phyloP scores from a whole-genome alignment of 2,888 invertebrate genomes.

The Saturnia japonica region DNA sequence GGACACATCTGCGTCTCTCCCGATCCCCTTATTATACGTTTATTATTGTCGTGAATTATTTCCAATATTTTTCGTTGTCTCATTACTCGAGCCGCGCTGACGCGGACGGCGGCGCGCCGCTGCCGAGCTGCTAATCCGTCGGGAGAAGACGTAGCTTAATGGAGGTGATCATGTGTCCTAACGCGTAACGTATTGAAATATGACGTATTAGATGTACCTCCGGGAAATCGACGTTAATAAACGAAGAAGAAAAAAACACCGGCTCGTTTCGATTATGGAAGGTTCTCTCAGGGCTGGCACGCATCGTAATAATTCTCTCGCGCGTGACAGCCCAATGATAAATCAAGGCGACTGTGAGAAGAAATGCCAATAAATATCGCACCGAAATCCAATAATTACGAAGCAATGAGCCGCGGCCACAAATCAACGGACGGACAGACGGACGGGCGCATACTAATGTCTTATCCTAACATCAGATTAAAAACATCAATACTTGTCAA shows the following conservation, averaged over 20 bases:
- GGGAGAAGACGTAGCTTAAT: constrained; percentile 74
- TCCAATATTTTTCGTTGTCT: constrained; percentile 77
- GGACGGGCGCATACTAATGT: constrained; percentile 75
- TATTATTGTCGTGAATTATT: constrained; percentile 73
- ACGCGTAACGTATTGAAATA: constrained; percentile 75
- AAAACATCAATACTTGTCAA: constrained; percentile 82
- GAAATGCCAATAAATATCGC: constrained; percentile 78
- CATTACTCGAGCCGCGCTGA: constrained; percentile 66
- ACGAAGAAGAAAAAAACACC: constrained; percentile 55
- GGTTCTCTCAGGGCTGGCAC: constrained; percentile 48
- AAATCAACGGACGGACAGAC: constrained; percentile 73
- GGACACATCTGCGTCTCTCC: constrained; percentile 56
- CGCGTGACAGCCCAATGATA: constrained; percentile 69
- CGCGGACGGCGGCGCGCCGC: no score
- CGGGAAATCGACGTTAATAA: constrained; percentile 67
- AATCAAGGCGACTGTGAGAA: constrained; percentile 73
- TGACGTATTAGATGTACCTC: constrained; percentile 75
- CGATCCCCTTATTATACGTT: constrained; percentile 58
- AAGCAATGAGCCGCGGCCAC: constrained; percentile 76
- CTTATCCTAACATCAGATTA: constrained; percentile 82
- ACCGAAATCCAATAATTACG: constrained; percentile 80
- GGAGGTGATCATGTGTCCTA: constrained; percentile 78
- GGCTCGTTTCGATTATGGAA: constrained; percentile 44
- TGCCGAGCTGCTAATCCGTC: constrained; percentile 65
- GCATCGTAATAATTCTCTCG: constrained; percentile 63